Evolutionary conservation across 2,888 invertebrate species (phyloP).

Genomic region (Mermis nigrescens): DNA sequence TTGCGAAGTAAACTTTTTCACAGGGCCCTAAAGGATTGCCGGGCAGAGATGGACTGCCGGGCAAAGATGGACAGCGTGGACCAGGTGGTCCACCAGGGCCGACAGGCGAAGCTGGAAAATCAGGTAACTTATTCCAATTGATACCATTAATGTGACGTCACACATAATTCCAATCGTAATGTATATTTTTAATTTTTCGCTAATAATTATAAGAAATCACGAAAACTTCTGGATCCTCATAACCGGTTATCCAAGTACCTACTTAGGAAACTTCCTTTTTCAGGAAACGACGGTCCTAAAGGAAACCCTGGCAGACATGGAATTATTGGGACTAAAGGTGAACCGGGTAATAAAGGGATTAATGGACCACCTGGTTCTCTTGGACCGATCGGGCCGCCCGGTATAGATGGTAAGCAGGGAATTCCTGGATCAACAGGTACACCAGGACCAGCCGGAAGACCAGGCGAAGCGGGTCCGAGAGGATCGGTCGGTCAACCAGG

Average conservation of each 20-base stretch:
- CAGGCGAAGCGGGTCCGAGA: slow-evolving; percentile 14
- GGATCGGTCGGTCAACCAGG: slow-evolving; percentile 18
- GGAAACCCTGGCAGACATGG: slow-evolving; percentile 26
- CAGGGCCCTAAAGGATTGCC: neutral
- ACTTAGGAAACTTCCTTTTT: too few species aligned
- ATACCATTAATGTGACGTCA: too few species aligned
- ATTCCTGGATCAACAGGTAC: slow-evolving; percentile 5
- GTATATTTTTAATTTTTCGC: too few species aligned
- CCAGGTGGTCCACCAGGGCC: neutral
- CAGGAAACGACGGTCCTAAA: neutral
- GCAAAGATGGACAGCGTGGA: neutral
- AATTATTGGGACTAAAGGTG: slow-evolving; percentile 23
- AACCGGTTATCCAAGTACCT: too few species aligned
- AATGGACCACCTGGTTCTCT: slow-evolving; percentile 9
- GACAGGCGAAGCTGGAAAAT: slow-evolving; percentile 1
- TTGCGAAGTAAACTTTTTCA: too few species aligned
- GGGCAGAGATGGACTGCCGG: neutral
- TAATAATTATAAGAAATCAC: too few species aligned
- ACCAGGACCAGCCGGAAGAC: slow-evolving; percentile 7
- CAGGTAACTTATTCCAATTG: too few species aligned
- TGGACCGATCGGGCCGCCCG: slow-evolving; percentile 9
- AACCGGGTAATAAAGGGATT: slow-evolving; percentile 4
- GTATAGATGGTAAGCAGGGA: slow-evolving; percentile 9
- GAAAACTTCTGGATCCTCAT: too few species aligned
- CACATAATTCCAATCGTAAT: too few species aligned